These are phyloP conservation scores for Crotalus adamanteus DNA, from an alignment of 2,797 vertebrate genomes.

Conservation along the genomic window DNA sequence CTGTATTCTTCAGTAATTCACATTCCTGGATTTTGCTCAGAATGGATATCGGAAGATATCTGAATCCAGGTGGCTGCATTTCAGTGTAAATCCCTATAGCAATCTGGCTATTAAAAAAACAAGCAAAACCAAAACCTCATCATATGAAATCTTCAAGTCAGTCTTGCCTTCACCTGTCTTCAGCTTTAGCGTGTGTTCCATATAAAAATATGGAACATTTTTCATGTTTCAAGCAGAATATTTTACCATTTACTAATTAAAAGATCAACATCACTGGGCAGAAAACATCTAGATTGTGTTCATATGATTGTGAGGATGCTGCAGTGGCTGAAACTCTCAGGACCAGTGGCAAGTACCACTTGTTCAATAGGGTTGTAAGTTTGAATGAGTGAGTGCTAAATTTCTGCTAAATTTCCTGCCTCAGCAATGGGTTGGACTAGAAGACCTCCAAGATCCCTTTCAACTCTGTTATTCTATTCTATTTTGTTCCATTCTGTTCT, in stretches of 20 bases:
- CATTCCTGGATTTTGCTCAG: neutral
- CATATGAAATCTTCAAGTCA: neutral
- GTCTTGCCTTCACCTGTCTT: neutral
- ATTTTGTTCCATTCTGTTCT: too few species aligned
- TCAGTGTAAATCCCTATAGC: neutral
- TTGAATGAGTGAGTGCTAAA: neutral
- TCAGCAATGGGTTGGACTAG: too few species aligned
- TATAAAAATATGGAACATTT: neutral
- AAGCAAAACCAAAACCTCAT: neutral
- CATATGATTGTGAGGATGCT: neutral
- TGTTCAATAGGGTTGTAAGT: neutral
- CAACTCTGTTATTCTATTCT: too few species aligned
- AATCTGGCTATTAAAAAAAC: neutral
- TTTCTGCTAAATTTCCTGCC: too few species aligned
- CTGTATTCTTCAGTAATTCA: neutral
- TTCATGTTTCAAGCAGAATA: neutral
- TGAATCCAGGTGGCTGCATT: slow-evolving; percentile 5
- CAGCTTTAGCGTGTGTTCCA: neutral
- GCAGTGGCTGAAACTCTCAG: neutral
- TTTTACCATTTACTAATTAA: neutral
- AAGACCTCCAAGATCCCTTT: too few species aligned
- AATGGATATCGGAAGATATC: slow-evolving; percentile 7
- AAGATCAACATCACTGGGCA: neutral
- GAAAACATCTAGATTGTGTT: too few species aligned
- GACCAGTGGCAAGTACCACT: neutral